Conservation (phyloP, 2,888 invertebrate genomes). For the Hymenopus coronatus region DNA sequence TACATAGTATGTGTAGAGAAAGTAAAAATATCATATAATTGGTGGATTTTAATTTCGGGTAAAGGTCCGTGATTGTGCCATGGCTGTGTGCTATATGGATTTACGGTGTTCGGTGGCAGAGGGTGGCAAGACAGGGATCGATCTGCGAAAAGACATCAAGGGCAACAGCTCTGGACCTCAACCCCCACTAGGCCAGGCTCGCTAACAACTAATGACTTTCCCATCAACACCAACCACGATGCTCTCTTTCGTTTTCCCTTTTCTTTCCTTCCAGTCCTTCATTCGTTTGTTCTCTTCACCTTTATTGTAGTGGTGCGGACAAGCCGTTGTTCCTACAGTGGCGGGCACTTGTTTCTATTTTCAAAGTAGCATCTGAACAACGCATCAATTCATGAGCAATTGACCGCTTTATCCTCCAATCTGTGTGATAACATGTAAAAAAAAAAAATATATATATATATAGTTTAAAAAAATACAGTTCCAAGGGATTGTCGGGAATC, state of each 20-base stretch:
- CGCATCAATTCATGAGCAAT: background rate
- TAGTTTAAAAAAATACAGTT: too few relatives aligned
- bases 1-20: too few relatives aligned
- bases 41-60: too few relatives aligned
- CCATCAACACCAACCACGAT: constrained; percentile 32
- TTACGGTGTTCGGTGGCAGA: constrained; percentile 18
- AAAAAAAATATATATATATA: too few relatives aligned
- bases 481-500: too few relatives aligned
- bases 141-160: constrained; percentile 28
- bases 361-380: background rate
- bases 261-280: constrained; percentile 9
- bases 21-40: too few relatives aligned
- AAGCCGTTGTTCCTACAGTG: background rate
- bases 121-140: constrained; percentile 21
- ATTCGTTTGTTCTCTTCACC: constrained; percentile 15
- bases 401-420: background rate
- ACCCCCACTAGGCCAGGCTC: constrained; percentile 3
- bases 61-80: background rate
- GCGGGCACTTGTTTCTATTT: background rate
- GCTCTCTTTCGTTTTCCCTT: constrained; percentile 8
- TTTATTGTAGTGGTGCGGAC: background rate
- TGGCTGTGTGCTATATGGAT: background rate
- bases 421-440: too few relatives aligned
- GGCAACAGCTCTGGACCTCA: constrained; percentile 11
- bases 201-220: constrained; percentile 35